Evolutionary conservation across 2,888 invertebrate species (phyloP).

Genomic region (Melolontha melolontha): DNA sequence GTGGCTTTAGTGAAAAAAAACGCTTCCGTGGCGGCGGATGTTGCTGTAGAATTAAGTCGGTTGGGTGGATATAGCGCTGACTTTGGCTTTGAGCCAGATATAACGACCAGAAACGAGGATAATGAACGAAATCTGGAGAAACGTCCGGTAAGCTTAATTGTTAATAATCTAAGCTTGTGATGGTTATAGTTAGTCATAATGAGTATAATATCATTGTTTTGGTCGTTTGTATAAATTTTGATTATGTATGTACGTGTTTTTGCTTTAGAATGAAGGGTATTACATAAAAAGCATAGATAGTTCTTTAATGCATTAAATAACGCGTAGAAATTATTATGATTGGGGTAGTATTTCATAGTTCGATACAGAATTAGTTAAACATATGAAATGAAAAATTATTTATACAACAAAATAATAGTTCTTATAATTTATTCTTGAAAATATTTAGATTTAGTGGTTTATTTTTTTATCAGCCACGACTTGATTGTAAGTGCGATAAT

Average conservation of each 20-base stretch:
- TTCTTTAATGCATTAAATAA: too few species aligned
- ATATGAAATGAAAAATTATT: too few species aligned
- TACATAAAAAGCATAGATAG: too few species aligned
- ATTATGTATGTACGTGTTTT: neutral
- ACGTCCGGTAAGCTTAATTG: conserved; percentile 44
- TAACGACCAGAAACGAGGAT: conserved; percentile 4
- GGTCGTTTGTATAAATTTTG: neutral
- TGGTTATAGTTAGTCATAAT: conserved; percentile 16
- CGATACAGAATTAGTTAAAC: too few species aligned
- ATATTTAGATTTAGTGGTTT: too few species aligned
- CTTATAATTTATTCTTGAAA: too few species aligned
- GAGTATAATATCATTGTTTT: conserved; percentile 15
- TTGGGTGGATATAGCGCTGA: conserved; percentile 49
- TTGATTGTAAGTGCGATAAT: too few species aligned
- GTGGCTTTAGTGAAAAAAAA: conserved; percentile 94
- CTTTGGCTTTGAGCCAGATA: conserved; percentile 1
- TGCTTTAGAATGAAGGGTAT: neutral
- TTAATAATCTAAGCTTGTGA: conserved; percentile 23
- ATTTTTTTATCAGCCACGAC: too few species aligned
- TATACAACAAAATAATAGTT: too few species aligned
- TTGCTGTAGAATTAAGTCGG: conserved; percentile 76
- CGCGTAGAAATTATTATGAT: too few species aligned
- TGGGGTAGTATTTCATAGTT: too few species aligned
- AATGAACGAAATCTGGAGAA: conserved; percentile 31
- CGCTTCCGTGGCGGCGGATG: conserved; percentile 84